Percentiles rank a stretch among this genome's conserved stretches.
Evolutionary conservation across 2,113 vertebrate species (phyloP).

Genomic region (Sterna hirundo): DNA sequence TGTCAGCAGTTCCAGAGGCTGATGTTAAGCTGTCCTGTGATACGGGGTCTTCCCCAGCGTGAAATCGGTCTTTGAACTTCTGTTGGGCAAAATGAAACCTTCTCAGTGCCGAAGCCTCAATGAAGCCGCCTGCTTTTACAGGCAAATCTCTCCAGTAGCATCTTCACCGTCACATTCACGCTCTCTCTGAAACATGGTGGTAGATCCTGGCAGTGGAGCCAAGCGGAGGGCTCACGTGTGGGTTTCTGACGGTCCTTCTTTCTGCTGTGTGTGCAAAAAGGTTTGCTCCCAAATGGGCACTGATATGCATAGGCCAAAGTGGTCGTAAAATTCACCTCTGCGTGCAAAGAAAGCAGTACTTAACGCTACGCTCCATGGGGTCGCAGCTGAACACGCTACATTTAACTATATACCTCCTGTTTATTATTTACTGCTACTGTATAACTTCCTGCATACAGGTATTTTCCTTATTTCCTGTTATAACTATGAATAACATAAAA

Average conservation of each 20-base stretch:
- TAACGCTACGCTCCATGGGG: not conserved
- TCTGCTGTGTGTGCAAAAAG: not conserved
- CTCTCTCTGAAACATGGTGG: not conserved
- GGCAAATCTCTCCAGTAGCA: not conserved
- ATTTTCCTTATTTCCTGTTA: not conserved
- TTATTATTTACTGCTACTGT: conserved; percentile 52
- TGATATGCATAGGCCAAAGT: not conserved
- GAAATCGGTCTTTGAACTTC: not conserved
- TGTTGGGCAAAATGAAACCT: not conserved
- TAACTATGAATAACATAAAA: not conserved
- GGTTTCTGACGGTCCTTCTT: not conserved
- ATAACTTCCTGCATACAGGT: not conserved
- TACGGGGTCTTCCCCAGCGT: not conserved
- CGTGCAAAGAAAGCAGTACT: not conserved
- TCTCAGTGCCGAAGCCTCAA: not conserved
- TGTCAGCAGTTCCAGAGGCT: conserved; percentile 10
- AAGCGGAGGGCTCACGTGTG: not conserved
- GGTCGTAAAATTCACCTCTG: not conserved
- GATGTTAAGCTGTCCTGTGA: not conserved
- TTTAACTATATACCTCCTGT: conserved; percentile 41
- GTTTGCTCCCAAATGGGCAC: not conserved
- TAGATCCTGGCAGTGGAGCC: not conserved
- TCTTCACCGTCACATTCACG: not conserved
- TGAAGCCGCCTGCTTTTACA: not conserved
- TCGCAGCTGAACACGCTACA: conserved; percentile 2